A percentile compares a stretch with the other conserved stretches of the same genome.
These are phyloP conservation scores for Circaetus gallicus DNA, from an alignment of 2,113 vertebrate genomes.

Conservation along the genomic window DNA sequence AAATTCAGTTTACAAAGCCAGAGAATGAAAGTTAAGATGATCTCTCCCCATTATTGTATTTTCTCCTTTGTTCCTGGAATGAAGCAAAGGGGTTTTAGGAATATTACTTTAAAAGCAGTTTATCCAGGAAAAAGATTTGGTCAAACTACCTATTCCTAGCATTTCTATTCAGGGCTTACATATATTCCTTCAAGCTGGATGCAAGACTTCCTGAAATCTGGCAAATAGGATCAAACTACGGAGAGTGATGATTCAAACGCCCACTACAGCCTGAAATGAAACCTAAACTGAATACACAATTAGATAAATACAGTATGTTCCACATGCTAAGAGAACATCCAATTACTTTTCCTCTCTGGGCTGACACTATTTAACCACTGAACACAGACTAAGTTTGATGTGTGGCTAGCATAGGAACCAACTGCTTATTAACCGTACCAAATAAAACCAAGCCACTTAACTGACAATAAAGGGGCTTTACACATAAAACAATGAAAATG, in stretches of 20 bases:
- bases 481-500: neutral
- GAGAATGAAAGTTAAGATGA: neutral
- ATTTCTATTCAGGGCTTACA: conserved; percentile 20
- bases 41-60: neutral
- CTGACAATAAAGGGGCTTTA: neutral
- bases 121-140: neutral
- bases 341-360: conserved; percentile 39
- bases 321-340: conserved; percentile 54
- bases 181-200: neutral
- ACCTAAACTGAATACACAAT: conserved; percentile 48
- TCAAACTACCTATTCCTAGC: neutral
- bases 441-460: neutral
- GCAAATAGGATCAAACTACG: neutral
- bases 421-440: neutral
- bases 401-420: neutral
- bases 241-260: conserved; percentile 25
- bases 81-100: neutral
- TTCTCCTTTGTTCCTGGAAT: neutral
- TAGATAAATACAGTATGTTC: conserved; percentile 60
- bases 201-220: conserved; percentile 30
- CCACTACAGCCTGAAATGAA: conserved; percentile 40
- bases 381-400: neutral
- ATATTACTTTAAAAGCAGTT: neutral
- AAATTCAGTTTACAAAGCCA: neutral
- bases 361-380: conserved; percentile 22